Conservation (phyloP, 1,140 invertebrate genomes). For the Aphis craccivora region DNA sequence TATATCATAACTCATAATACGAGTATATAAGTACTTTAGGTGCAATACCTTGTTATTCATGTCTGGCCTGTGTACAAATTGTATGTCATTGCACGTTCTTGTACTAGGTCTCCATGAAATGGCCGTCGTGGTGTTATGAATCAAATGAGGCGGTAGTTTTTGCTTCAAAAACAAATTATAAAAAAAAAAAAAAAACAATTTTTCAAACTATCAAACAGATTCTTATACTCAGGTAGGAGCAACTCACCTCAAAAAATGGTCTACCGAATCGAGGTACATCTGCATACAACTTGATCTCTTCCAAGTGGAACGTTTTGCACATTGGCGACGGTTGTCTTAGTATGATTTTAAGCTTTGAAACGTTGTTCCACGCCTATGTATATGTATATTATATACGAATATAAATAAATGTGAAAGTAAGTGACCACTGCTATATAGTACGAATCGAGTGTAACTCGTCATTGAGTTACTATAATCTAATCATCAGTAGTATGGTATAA, state of each 20-base stretch:
- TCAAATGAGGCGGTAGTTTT: constrained; percentile 33
- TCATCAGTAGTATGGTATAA: too few species aligned
- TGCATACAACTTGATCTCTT: constrained; percentile 46
- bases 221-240: background rate
- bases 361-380: constrained; percentile 32
- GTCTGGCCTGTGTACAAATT: background rate
- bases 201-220: background rate
- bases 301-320: constrained; percentile 42
- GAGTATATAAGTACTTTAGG: too few species aligned
- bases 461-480: too few species aligned
- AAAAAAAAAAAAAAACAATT: background rate
- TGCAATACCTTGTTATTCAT: background rate
- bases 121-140: constrained; percentile 12
- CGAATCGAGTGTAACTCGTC: too few species aligned
- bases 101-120: constrained; percentile 29
- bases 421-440: too few species aligned
- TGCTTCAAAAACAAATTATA: background rate
- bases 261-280: constrained; percentile 35
- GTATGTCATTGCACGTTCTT: background rate
- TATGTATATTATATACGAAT: background rate
- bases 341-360: constrained; percentile 54
- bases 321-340: constrained; percentile 40
- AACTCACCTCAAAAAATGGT: constrained; percentile 24
- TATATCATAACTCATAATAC: too few species aligned
- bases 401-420: background rate